Base-by-base conservation (phyloP, 1,140 invertebrate genomes). In the Eubasilissa regina region DNA sequence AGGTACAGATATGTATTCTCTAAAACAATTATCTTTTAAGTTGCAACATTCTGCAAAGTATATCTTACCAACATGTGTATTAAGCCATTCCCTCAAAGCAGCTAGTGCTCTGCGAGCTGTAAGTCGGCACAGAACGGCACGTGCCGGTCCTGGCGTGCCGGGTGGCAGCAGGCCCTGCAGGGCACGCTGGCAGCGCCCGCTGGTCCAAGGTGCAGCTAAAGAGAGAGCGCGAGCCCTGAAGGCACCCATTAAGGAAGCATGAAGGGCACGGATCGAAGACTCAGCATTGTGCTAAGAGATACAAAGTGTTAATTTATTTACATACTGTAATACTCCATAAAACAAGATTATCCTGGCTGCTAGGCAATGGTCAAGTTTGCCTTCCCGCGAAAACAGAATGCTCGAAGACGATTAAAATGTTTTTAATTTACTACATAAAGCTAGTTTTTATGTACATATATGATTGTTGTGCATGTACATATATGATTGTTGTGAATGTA, bases 81-180 rank as follows among this genome's bases (percentile, higher is more conserved):
- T 21, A 0, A 76, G 44, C 74, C 74, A 76, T 8, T 62, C 6
- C 1, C 10, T 10, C 11, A 76, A 44, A 0, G 74, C 58, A 8
- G 1, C 1, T 4, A 51, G 47, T 8, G 60, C 75, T 0, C 47
- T 47, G 44, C 62, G 56, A 1, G 74, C 17, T 9, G 53, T 10
- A 10, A 75, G 11, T 10, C 11, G 19, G 3, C 15, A 12, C 75
- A 64, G 21, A 45, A 47, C 58, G 3, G 3, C 11, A 6, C n/a
- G 12, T 44, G 43, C 66, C 0, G 51, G 48, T 15, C n/a, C 6
- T 17, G 43, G 53, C 17, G 35, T 45, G 15, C 19, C 66, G 9
- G 66, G 19, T 0, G 77, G 77, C 68, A 73, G 68, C 64, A 77
- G 66, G 1, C 53, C 77, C 17, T 15, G 15, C 15, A 78, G 43